phyloP scores from a whole-genome alignment of 2,113 vertebrate genomes.

The Dendrocopos noguchii region DNA sequence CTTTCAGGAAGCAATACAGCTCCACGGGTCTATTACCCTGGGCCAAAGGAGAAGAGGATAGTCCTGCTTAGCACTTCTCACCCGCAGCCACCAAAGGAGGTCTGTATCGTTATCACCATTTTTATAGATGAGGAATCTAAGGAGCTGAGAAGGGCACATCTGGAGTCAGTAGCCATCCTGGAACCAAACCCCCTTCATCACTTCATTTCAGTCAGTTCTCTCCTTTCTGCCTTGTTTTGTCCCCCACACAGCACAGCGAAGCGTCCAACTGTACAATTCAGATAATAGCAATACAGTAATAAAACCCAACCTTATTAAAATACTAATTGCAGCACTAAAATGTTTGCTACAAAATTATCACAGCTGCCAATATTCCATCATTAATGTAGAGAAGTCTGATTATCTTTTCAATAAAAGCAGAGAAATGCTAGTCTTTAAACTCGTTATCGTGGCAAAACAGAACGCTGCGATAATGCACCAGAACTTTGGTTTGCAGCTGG shows the following conservation, averaged over 20 bases:
- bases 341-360: not conserved
- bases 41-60: not conserved
- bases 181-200: not conserved
- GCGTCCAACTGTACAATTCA: constrained; percentile 5
- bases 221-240: not conserved
- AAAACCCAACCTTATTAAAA: constrained; percentile 10
- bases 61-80: not conserved
- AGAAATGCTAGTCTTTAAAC: constrained; percentile 42
- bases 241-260: not conserved
- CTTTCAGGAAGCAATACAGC: constrained; percentile 3
- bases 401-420: constrained; percentile 35
- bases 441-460: constrained; percentile 46
- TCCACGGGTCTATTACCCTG: not conserved
- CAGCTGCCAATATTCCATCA: constrained; percentile 35
- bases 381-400: constrained; percentile 28
- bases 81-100: not conserved
- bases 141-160: not conserved
- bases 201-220: not conserved
- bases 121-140: not conserved
- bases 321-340: not conserved
- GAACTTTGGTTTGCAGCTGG: constrained; percentile 46
- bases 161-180: not conserved
- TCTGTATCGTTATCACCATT: not conserved
- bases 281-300: constrained; percentile 32
- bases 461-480: not conserved